Base-by-base conservation (phyloP, 2,797 vertebrate genomes). In the Lepidocolaptes lacrymiger region DNA sequence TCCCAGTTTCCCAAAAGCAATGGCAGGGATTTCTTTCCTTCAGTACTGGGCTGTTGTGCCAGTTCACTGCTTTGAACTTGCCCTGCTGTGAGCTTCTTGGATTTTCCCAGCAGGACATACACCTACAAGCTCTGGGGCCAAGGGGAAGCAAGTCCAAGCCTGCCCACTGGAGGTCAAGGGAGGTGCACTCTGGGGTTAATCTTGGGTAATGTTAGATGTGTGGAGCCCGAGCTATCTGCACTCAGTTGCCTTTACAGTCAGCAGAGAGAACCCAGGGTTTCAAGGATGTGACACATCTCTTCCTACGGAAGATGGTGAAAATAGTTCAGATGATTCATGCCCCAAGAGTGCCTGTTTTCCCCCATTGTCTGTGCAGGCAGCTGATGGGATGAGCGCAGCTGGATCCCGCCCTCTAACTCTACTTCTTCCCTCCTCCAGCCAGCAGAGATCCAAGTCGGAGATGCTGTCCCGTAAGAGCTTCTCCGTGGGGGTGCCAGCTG, bases 391-490 rank as follows among this genome's bases (percentile, higher is more conserved):
- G 73, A 90, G 59, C 0, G 0, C 36, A 66, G 69, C 55, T 46
- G 73, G 48, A 58, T 88, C 34, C 21, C 34, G 28, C 64, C 32
- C 39, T 94, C 72, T 93, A 81, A 94, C 66, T 22, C 52, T 56
- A 4, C 18, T 66, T 91, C 64, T 69, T 94, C 34, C 93, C 27
- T 88, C 75, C 81, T 78, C 5, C 95, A 99, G 97, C 97, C 99
- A 99, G 97, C 99, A 98, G 98, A 99, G 99, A 93, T 98, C 98
- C 62, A 98, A 98, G 51, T 99, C 99, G 0, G 99, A 99, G 97
- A 98, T 99, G 98, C 95, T 99, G 80, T 98, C 99, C 59, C 98
- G 99, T 34, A 99, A 99, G 97, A 98, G 98, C 7, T 97, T 99
- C 93, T 98, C 97, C 1, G 92, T 98, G 11, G 98, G 98, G 16